phyloP scores from a whole-genome alignment of 1,140 invertebrate species.

The Geopemphigus sp. region DNA sequence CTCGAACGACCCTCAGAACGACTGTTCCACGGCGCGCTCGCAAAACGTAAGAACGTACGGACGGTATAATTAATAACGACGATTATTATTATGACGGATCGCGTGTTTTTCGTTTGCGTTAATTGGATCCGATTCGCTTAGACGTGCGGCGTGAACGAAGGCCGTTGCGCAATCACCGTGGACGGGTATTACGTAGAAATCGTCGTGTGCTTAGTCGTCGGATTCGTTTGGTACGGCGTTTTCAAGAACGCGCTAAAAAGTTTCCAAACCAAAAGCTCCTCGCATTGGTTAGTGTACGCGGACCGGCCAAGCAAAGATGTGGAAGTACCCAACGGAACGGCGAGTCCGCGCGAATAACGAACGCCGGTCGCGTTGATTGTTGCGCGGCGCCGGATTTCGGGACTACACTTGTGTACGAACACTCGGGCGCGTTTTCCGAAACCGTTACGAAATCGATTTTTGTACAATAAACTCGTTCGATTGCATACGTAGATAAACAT shows the following conservation, averaged over 20 bases:
- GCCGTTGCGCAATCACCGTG: background rate
- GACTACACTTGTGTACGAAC: no score
- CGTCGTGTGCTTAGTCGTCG: background rate
- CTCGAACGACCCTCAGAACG: constrained; percentile 55
- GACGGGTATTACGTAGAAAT: constrained; percentile 33
- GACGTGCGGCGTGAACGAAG: background rate
- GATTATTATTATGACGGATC: background rate
- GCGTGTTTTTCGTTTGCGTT: no score
- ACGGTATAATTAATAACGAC: no score
- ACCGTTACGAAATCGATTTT: no score
- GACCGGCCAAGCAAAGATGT: background rate
- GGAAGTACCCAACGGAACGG: no score
- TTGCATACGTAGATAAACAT: no score
- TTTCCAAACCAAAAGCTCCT: constrained; percentile 13
- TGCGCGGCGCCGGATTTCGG: no score
- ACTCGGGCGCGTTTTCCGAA: no score
- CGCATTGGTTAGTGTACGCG: constrained; percentile 3
- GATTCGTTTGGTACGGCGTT: background rate
- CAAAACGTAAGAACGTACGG: background rate
- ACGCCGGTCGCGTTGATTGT: no score
- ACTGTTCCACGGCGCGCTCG: background rate
- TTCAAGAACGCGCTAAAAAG: background rate
- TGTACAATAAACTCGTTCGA: no score
- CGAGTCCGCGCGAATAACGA: no score
- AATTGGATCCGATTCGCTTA: background rate